Percentiles rank a stretch among this genome's conserved stretches.
Conservation (phyloP, 2,797 vertebrate species). For the Anableps anableps region DNA sequence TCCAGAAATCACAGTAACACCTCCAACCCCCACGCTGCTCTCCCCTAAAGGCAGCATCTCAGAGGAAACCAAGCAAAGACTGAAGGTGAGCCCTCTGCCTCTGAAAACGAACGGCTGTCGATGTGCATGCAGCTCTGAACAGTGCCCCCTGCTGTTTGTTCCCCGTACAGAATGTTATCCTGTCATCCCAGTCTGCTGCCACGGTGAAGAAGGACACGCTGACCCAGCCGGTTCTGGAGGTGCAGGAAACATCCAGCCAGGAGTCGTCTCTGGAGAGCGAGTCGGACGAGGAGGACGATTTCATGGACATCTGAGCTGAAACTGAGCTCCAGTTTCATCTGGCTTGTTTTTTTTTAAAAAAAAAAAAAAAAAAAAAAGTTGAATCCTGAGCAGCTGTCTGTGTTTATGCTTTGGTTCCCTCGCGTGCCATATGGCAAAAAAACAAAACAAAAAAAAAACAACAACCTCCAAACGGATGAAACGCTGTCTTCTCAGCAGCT, state of each 20-base stretch:
- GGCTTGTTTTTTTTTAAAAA: background rate
- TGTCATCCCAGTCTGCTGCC: slow-evolving; percentile 97
- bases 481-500: slow-evolving; percentile 42
- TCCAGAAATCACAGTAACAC: slow-evolving; percentile 98
- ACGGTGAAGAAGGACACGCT: slow-evolving; percentile 97
- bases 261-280: slow-evolving; percentile 98
- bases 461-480: background rate
- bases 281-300: slow-evolving; percentile 94
- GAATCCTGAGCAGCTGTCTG: slow-evolving; percentile 48
- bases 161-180: slow-evolving; percentile 90
- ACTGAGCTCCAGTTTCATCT: slow-evolving; percentile 14
- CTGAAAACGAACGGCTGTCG: background rate
- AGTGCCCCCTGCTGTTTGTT: slow-evolving; percentile 56
- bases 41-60: slow-evolving; percentile 99
- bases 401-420: slow-evolving; percentile 44
- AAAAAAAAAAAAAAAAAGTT: background rate
- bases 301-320: slow-evolving; percentile 86
- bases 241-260: slow-evolving; percentile 97
- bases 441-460: background rate
- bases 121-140: background rate
- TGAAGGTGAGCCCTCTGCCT: slow-evolving; percentile 86
- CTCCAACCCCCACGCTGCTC: slow-evolving; percentile 96
- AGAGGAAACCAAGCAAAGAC: slow-evolving; percentile 97
- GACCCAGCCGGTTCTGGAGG: slow-evolving; percentile 95
- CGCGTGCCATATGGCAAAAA: slow-evolving; percentile 16